Evolutionary conservation across 2,888 invertebrate species (phyloP).

Genomic region (Miltochrista miniata): DNA sequence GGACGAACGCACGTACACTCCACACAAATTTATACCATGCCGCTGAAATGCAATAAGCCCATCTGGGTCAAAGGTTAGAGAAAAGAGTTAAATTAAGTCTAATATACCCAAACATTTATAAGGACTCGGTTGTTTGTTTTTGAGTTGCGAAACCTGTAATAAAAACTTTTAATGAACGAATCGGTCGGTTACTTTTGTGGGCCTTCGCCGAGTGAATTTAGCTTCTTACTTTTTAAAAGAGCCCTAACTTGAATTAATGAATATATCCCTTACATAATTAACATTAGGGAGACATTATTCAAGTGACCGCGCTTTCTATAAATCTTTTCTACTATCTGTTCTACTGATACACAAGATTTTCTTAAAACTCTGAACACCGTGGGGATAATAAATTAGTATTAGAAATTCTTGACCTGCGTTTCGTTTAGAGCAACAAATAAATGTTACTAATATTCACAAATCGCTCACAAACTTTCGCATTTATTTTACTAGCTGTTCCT

Average conservation of each 20-base stretch:
- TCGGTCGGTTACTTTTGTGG: background rate
- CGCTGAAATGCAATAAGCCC: too few species aligned
- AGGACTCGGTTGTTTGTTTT: background rate
- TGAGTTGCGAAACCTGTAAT: background rate
- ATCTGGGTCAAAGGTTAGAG: too few species aligned
- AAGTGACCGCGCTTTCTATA: slow-evolving; percentile 37
- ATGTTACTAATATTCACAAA: too few species aligned
- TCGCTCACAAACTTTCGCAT: too few species aligned
- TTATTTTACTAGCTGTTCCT: too few species aligned
- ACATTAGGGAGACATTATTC: slow-evolving; percentile 44
- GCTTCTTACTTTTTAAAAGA: slow-evolving; percentile 26
- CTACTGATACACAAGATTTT: slow-evolving; percentile 8
- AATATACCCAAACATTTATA: background rate
- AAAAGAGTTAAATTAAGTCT: too few species aligned
- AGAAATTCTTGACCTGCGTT: too few species aligned
- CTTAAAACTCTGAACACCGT: background rate
- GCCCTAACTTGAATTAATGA: slow-evolving; percentile 38
- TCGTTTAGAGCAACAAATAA: too few species aligned
- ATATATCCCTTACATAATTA: slow-evolving; percentile 44
- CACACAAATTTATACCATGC: too few species aligned
- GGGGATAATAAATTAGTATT: too few species aligned
- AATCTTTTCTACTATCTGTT: slow-evolving; percentile 29
- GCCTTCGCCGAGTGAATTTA: slow-evolving; percentile 5
- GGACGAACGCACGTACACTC: too few species aligned
- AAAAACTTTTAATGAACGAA: slow-evolving; percentile 2